A percentile compares a stretch with the other conserved stretches of the same genome.
phyloP scores from a whole-genome alignment of 2,888 invertebrate species.

The Bombyx huttoni region DNA sequence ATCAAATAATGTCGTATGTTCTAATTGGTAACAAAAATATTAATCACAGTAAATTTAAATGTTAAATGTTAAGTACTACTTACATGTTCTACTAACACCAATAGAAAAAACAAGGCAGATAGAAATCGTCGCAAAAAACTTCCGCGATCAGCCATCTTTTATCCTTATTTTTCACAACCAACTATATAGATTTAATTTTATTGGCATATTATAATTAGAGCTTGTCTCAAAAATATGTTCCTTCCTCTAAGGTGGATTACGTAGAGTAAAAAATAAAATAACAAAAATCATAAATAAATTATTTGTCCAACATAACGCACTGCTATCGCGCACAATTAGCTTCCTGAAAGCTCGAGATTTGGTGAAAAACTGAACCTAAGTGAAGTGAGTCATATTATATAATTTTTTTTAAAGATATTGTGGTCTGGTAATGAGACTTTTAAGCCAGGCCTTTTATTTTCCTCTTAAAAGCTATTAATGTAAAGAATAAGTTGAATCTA shows the following conservation, averaged over 20 bases:
- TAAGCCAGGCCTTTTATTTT: too few relatives aligned
- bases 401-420: too few relatives aligned
- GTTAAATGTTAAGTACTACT: constrained; percentile 21
- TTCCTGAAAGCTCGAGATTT: background rate
- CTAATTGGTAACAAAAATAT: too few relatives aligned
- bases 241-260: background rate
- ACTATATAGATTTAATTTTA: constrained; percentile 20
- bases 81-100: constrained; percentile 44
- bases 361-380: background rate
- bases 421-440: too few relatives aligned
- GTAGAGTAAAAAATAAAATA: too few relatives aligned
- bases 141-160: constrained; percentile 36
- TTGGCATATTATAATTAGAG: constrained; percentile 44
- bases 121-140: constrained; percentile 33
- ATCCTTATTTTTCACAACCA: constrained; percentile 27
- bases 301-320: background rate
- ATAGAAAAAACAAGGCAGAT: constrained; percentile 35
- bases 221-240: background rate
- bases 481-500: too few relatives aligned
- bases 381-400: background rate
- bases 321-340: background rate
- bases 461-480: too few relatives aligned
- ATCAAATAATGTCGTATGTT: too few relatives aligned
- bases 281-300: background rate
- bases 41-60: background rate